Base-by-base conservation (phyloP, 2,113 vertebrate genomes). In the Atherinomorus stipes region DNA sequence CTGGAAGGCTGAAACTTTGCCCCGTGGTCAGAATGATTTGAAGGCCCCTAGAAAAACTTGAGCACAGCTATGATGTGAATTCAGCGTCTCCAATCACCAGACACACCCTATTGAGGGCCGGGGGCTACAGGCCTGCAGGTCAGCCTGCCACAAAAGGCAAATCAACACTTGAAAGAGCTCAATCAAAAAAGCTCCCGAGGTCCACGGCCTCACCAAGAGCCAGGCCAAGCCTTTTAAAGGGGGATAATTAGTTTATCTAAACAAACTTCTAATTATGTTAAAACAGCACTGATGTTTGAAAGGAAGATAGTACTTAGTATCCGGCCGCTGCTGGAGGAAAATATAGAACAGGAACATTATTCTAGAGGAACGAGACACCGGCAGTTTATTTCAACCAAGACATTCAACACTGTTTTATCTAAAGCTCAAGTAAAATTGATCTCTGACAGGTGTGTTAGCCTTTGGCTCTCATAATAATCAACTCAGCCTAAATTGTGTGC, bases 191-290 rank as follows among this genome's bases (percentile, higher is more conserved):
- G 60, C 82, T 80, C 77, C 78, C 58, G 26, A 56, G 58, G 53
- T 50, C 62, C 13, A 54, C 1, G 44, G 34, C 56, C 37, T 74
- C 64, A 85, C 52, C 63, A 49, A 76, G 47, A 81, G 53, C 63
- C 71, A 1, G 19, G 59, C 44, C 76, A 74, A 57, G 58, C 49
- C 78, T 75, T 81, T 66, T 74, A 64, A n/a, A 85, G 56, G 64
- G 52, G 56, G 83, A 73, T 70, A 85, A 88, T 90, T 91, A 91
- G 83, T 57, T 86, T 59, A 77, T 57, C 87, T 88, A 89, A 92
- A 92, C 89, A 90, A 91, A 92, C 90, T 87, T 88, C 84, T 91
- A 87, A 91, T 92, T 91, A 91, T 81, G 85, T 70, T 91, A 85
- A 85, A 91, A 89, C 74, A 90, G 90, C 89, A 86, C n/a, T 80